These are phyloP conservation scores for Hipparchia semele DNA, from an alignment of 2,888 invertebrate species.

Conservation along the genomic window DNA sequence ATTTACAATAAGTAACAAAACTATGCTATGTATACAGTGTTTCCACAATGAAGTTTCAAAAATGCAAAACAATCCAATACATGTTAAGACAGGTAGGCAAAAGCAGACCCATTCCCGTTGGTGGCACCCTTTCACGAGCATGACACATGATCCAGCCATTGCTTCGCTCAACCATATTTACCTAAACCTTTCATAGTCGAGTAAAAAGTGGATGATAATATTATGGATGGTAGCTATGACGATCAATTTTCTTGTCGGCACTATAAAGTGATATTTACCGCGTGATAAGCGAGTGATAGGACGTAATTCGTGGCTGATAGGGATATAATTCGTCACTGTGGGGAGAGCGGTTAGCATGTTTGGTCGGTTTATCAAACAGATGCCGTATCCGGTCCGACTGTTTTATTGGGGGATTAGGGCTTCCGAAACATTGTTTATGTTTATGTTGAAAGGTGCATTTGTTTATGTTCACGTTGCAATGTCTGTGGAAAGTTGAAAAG, in stretches of 20 bases:
- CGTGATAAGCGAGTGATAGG: conserved; percentile 25
- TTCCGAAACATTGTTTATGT: conserved; percentile 29
- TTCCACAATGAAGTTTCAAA: too few species aligned
- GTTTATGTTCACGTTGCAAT: conserved; percentile 6
- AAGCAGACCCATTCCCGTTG: too few species aligned
- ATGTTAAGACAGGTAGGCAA: too few species aligned
- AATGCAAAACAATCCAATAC: too few species aligned
- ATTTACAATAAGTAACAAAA: too few species aligned
- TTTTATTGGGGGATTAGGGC: conserved; percentile 35
- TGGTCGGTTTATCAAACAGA: conserved; percentile 32
- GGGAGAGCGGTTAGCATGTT: conserved; percentile 17
- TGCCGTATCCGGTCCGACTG: conserved; percentile 34
- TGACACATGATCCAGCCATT: too few species aligned
- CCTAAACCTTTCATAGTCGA: too few species aligned
- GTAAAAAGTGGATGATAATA: too few species aligned
- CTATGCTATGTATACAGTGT: too few species aligned
- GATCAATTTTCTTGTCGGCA: conserved; percentile 34
- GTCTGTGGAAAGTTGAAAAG: background rate
- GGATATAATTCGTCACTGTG: conserved; percentile 33
- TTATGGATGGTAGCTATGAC: background rate
- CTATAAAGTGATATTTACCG: conserved; percentile 33
- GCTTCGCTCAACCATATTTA: too few species aligned
- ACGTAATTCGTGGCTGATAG: conserved; percentile 5
- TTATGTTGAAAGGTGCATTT: background rate
- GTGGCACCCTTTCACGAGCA: too few species aligned